Evolutionary conservation across 2,113 vertebrate species (phyloP).

Genomic region (Haplochromis vanheusdeni): DNA sequence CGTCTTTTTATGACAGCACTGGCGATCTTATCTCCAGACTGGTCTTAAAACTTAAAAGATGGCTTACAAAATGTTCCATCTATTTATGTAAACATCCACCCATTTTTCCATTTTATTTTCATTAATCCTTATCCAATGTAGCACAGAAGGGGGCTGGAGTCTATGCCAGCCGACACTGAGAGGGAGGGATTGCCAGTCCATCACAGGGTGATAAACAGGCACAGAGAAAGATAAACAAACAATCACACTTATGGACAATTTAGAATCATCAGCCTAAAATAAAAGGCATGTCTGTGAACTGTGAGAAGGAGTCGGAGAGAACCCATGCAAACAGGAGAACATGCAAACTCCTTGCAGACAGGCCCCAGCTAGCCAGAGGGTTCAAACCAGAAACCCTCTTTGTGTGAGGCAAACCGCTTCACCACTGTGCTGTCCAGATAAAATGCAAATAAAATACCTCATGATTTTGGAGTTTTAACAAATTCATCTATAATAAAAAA

Average conservation of each 20-base stretch:
- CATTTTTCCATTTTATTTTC: background rate
- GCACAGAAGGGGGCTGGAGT: background rate
- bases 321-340: background rate
- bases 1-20: background rate
- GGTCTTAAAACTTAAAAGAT: background rate
- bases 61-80: background rate
- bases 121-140: background rate
- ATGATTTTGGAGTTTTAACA: background rate
- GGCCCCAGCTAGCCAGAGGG: background rate
- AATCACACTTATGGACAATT: background rate
- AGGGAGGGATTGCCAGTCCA: background rate
- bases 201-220: background rate
- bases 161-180: background rate
- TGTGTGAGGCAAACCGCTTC: background rate
- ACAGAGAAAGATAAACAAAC: background rate
- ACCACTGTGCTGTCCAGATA: background rate
- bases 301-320: background rate
- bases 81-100: background rate
- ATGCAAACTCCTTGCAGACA: background rate
- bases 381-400: background rate
- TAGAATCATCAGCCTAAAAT: background rate
- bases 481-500: background rate
- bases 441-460: background rate
- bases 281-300: background rate
- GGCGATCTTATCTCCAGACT: background rate